Base-by-base conservation (phyloP, 2,888 invertebrate genomes). In the Plebejus anna region DNA sequence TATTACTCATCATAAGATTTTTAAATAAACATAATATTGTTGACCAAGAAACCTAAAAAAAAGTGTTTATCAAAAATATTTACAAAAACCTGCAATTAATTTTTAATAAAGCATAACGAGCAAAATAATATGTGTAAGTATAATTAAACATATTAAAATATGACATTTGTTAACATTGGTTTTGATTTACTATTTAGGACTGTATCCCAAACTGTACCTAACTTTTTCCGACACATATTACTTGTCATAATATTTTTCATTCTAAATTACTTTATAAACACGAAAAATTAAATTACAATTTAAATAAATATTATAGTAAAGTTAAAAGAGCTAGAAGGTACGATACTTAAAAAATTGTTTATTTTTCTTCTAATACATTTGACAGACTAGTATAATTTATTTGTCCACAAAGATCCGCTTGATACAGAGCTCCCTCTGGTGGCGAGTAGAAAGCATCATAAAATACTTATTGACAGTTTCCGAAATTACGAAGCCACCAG, bases 61-160 rank as follows among this genome's bases (percentile, higher is more conserved):
- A 32, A 2, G 32, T 22, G 9, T 28, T 66, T 32, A 32, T 13
- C 4, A 66, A 36, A 66, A 32, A 36, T 73, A 51, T 73, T 55
- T 73, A 73, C 73, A 73, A 73, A 66, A 47, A 51, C 51, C 72
- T 32, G 32, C 3, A 73, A 51, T 16, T 28, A 51, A 22, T 32
- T 22, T 32, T 73, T 51, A 51, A 73, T 55, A 16, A 73, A 55
- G 51, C 73, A 73, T 73, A 36, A 32, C 36, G 38, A 76, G 57
- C 36, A 71, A 57, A 71, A 11, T 76, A 76, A 57, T 71, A 5
- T 51, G 55, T 76, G 76, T 76, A 59, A 76, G 76, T 76, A 76
- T 57, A 70, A 71, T 59, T 71, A 76, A 55, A 57, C 71, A 57
- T 70, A 61, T 61, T 61, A 32, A 57, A 22, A 22, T 22, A 59